Conservation (phyloP, 2,113 vertebrate species). For the Pholis gunnellus region DNA sequence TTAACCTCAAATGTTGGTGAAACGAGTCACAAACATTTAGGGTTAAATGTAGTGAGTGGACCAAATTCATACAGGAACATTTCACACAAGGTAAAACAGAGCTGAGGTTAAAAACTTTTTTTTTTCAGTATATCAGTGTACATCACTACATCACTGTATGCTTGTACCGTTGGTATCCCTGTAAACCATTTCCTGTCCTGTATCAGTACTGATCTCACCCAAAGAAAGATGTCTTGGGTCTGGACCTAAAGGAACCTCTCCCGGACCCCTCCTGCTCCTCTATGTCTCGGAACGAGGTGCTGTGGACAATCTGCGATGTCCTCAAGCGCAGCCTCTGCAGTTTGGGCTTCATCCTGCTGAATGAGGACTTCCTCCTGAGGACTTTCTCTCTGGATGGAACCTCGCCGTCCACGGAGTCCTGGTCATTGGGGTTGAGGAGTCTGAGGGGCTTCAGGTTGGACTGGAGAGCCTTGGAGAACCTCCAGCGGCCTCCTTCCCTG, state of each 20-base stretch:
- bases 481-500: conserved; percentile 42
- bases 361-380: conserved; percentile 66
- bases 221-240: conserved; percentile 72
- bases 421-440: conserved; percentile 25
- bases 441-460: conserved; percentile 59
- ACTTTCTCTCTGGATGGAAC: not conserved
- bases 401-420: conserved; percentile 23
- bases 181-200: not conserved
- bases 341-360: conserved; percentile 68
- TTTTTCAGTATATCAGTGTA: no score
- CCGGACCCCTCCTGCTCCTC: conserved; percentile 11
- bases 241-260: conserved; percentile 19
- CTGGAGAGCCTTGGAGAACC: conserved; percentile 72
- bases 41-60: not conserved
- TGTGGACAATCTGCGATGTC: conserved; percentile 73
- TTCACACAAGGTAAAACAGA: not conserved
- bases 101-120: not conserved
- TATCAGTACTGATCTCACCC: conserved; percentile 15
- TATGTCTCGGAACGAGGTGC: conserved; percentile 38
- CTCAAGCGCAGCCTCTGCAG: conserved; percentile 56
- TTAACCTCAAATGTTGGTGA: not conserved
- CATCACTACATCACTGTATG: not conserved
- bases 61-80: not conserved
- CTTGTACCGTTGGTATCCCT: not conserved
- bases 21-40: no score